Base-by-base conservation (phyloP, 2,888 invertebrate species). In the Blastobasis adustella region DNA sequence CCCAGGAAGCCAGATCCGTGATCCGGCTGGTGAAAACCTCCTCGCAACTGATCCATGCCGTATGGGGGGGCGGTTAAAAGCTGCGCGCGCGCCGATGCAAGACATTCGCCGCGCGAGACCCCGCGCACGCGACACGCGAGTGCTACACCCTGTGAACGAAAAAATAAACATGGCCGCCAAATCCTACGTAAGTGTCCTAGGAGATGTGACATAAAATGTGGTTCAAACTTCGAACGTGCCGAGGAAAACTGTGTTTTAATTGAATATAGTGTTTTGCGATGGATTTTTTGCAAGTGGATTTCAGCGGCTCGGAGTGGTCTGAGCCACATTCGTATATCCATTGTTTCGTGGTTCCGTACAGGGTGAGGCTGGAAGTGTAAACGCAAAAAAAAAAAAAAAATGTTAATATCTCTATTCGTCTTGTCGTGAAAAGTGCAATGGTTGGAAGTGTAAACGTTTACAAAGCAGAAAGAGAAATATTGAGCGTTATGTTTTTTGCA, bases 111-210 rank as follows among this genome's bases (percentile, higher is more conserved):
- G 86, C 82, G 87, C 84, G 76, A 67, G 67, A 62, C 63, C 65
- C 69, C 73, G 82, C 85, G 85, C 83, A 77, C 73, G 79, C 71
- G 79, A 68, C 65, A 71, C 85, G 83, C 82, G 84, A 79, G 82
- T 82, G 82, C 81, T 23, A 23, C 23, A 23, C 23, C 23, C 23
- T 73, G 76, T 81, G 76, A 23, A 78, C 73, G 80, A 71, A 79
- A 81, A 71, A 76, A 74, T 72, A 73, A 83, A 77, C 67, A 87
- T 87, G 87, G 81, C 85, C 78, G 79, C 83, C 73, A 85, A 84
- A 84, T 71, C 86, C 77, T 86, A 86, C 82, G 87, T 87, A 87
- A 87, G 87, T 87, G 87, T 80, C 80, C 82, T 77, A 72, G 62
- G 60, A 60, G 40, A 65, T 72, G 75, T 76, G 78, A 70, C 76